These are phyloP conservation scores for Anodontia alba DNA, from an alignment of 2,888 invertebrate species.

Conservation along the genomic window DNA sequence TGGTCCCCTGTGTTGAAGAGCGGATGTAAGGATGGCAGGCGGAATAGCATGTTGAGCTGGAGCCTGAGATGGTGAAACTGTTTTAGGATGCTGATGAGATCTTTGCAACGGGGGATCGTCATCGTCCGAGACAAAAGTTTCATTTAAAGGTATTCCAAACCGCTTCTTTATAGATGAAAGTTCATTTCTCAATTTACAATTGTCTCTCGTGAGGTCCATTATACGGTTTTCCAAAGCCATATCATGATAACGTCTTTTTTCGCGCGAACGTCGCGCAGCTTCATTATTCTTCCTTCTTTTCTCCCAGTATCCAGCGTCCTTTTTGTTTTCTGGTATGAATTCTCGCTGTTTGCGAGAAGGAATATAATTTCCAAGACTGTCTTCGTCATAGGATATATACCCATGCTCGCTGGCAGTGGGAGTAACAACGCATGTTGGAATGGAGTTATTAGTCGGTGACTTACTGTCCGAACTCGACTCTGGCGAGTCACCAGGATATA, in stretches of 20 bases:
- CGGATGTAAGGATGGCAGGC: neutral
- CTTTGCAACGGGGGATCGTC: constrained; percentile 23
- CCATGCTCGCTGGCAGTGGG: constrained; percentile 56
- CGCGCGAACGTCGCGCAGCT: constrained; percentile 98
- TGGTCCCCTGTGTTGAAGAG: neutral
- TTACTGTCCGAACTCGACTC: constrained; percentile 38
- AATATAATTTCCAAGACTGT: constrained; percentile 51
- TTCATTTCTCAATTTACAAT: constrained; percentile 96
- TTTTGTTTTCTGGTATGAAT: constrained; percentile 98
- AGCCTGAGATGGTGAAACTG: neutral
- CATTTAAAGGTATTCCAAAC: constrained; percentile 78
- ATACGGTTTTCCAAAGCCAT: constrained; percentile 98
- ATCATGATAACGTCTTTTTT: constrained; percentile 97
- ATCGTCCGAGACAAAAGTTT: constrained; percentile 57
- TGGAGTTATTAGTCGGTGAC: constrained; percentile 42
- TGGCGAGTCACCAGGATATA: constrained; percentile 23
- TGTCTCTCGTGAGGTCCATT: constrained; percentile 97
- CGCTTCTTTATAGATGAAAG: constrained; percentile 96
- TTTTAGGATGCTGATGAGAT: neutral
- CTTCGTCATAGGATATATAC: constrained; percentile 18
- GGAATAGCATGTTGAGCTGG: constrained; percentile 14
- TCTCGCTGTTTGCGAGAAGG: constrained; percentile 95
- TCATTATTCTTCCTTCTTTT: constrained; percentile 97
- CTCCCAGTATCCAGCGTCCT: constrained; percentile 99
- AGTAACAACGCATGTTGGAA: constrained; percentile 68